Base-by-base conservation (phyloP, 2,797 vertebrate species). In the Danionella dracula region DNA sequence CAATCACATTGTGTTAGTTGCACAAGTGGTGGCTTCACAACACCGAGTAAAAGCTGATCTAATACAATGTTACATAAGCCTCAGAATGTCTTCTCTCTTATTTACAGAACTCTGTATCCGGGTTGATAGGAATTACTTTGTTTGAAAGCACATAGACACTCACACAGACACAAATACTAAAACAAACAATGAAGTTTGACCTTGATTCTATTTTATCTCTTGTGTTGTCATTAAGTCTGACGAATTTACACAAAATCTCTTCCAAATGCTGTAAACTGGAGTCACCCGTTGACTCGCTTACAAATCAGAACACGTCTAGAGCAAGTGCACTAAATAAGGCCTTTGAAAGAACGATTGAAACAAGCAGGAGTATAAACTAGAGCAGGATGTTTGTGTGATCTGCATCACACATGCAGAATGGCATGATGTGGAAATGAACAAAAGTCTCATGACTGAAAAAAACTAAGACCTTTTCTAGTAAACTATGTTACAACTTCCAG, bases 61-160 rank as follows among this genome's bases (percentile, higher is more conserved):
- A 57, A 61, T 66, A 70, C 19, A 70, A 76, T n/a, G 17, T 76
- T 72, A 59, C 66, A 76, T 70, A 38, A 76, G 13, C 60, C 17
- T 58, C 2, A 9, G 31, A 37, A 4, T 1, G 17, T 59, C 42
- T 56, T 56, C 51, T 27, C 34, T 51, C 40, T 44, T 29, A 37
- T 42, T 53, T 68, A 34, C 20, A 72, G 37, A 42, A 46, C 48
- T 40, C 2, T 4, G 38, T 32, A 56, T 66, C 63, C 46, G 21
- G 21, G 31, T 48, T 20, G 12, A 15, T 8, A 37, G 27, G 17
- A 42, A 64, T 46, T 10, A 19, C 20, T 63, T 49, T 49, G 34
- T 34, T 19, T 35, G 3, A 8, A 27, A 1, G 5, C 38, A 37
- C 6, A 42, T 21, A 20, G 21, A 40, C 5, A 13, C 17, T 11